phyloP scores from a whole-genome alignment of 2,888 invertebrate genomes.

The Helicoverpa assulta region DNA sequence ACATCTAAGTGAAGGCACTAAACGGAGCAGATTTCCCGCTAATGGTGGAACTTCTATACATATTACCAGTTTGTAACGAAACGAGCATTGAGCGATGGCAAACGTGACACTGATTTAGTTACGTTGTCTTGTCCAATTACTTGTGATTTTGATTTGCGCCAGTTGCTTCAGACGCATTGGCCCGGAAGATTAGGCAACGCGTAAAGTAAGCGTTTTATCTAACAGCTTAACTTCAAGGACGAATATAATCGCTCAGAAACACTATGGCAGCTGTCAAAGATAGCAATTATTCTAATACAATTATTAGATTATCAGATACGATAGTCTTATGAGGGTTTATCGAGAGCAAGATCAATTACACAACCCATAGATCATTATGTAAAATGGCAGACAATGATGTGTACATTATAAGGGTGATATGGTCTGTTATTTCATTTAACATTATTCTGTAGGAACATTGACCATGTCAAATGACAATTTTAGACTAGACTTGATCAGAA shows the following conservation, averaged over 20 bases:
- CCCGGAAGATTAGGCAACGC: slow-evolving; percentile 54
- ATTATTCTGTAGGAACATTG: not conserved
- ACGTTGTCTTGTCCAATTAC: slow-evolving; percentile 67
- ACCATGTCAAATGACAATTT: not conserved
- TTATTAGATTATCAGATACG: slow-evolving; percentile 15
- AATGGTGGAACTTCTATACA: slow-evolving; percentile 39
- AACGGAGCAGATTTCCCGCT: slow-evolving; percentile 34
- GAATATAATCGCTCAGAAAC: slow-evolving; percentile 24
- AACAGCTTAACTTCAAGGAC: slow-evolving; percentile 44
- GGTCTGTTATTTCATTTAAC: not conserved
- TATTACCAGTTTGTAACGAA: slow-evolving; percentile 42
- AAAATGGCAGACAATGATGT: slow-evolving; percentile 3
- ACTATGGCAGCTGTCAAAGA: slow-evolving; percentile 39
- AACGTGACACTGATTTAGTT: slow-evolving; percentile 64
- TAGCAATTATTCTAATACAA: slow-evolving; percentile 15
- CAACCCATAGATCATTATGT: not conserved
- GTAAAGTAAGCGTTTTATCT: slow-evolving; percentile 30
- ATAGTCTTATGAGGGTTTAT: slow-evolving; percentile 14
- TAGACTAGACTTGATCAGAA: not conserved
- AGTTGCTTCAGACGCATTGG: slow-evolving; percentile 53
- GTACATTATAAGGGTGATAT: not conserved
- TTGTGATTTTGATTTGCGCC: slow-evolving; percentile 60
- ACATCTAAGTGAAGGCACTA: slow-evolving; percentile 20
- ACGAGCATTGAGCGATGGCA: slow-evolving; percentile 45
- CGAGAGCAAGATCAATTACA: slow-evolving; percentile 19